A percentile compares a stretch with the other conserved stretches of the same genome.
Evolutionary conservation across 2,113 vertebrate genomes (phyloP).

Genomic region (Amazona guildingii): DNA sequence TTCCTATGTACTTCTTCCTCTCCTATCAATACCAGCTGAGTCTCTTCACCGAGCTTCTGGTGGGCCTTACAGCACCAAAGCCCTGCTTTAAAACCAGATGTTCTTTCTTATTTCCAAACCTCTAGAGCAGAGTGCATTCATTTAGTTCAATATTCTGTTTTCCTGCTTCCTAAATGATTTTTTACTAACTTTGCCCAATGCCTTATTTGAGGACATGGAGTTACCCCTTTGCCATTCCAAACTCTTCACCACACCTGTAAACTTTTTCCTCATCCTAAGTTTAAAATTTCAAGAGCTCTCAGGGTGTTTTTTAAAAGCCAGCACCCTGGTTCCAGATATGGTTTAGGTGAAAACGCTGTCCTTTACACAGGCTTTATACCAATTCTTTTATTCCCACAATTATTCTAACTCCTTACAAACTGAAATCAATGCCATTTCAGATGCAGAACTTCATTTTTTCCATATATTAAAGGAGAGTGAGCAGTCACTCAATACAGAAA

Average conservation of each 20-base stretch:
- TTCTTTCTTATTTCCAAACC: background rate
- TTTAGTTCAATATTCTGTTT: background rate
- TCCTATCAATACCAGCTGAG: background rate
- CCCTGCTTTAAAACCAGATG: background rate
- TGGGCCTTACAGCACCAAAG: background rate
- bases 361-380: background rate
- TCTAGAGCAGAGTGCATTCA: background rate
- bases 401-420: background rate
- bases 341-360: background rate
- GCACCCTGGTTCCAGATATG: background rate
- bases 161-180: background rate
- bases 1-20: background rate
- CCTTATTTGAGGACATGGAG: background rate
- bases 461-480: slow-evolving; percentile 11
- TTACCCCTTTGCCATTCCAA: background rate
- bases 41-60: background rate
- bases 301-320: background rate
- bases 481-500: slow-evolving; percentile 20
- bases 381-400: background rate
- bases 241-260: background rate
- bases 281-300: background rate
- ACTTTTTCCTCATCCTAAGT: background rate
- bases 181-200: background rate
- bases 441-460: slow-evolving; percentile 20
- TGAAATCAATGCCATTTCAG: slow-evolving; percentile 19